phyloP scores from a whole-genome alignment of 1,140 invertebrate genomes.

The Drosophila orosa region DNA sequence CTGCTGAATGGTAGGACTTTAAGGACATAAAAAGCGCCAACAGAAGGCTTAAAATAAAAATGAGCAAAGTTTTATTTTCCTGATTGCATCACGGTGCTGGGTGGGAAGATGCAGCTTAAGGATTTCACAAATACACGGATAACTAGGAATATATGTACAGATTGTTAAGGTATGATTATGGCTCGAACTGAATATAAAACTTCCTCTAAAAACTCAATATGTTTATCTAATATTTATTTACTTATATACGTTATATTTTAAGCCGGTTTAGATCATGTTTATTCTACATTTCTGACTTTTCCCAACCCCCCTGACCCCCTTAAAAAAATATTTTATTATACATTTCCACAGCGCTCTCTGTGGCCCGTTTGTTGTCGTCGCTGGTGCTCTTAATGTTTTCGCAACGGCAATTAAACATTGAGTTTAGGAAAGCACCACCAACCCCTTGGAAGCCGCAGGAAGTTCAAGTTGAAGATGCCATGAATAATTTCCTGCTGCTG shows the following conservation, averaged over 20 bases:
- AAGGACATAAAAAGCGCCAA: slow-evolving; percentile 18
- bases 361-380: slow-evolving; percentile 5
- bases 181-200: too few species aligned
- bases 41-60: slow-evolving; percentile 37
- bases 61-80: slow-evolving; percentile 26
- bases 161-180: background rate
- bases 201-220: too few species aligned
- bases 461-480: slow-evolving; percentile 52
- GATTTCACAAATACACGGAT: background rate
- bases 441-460: slow-evolving; percentile 29
- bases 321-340: slow-evolving; percentile 11
- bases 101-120: background rate
- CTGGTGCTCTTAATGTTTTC: slow-evolving; percentile 28
- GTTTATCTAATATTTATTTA: too few species aligned
- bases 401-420: slow-evolving; percentile 51
- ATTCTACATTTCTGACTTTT: background rate
- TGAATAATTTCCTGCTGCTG: slow-evolving; percentile 53
- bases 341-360: slow-evolving; percentile 1
- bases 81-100: background rate
- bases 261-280: too few species aligned
- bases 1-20: background rate
- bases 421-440: slow-evolving; percentile 19
- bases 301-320: background rate
- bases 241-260: background rate
- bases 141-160: too few species aligned